A percentile compares a stretch with the other conserved stretches of the same genome.
phyloP scores from a whole-genome alignment of 2,113 vertebrate species.

The Dryoscopus gambensis region DNA sequence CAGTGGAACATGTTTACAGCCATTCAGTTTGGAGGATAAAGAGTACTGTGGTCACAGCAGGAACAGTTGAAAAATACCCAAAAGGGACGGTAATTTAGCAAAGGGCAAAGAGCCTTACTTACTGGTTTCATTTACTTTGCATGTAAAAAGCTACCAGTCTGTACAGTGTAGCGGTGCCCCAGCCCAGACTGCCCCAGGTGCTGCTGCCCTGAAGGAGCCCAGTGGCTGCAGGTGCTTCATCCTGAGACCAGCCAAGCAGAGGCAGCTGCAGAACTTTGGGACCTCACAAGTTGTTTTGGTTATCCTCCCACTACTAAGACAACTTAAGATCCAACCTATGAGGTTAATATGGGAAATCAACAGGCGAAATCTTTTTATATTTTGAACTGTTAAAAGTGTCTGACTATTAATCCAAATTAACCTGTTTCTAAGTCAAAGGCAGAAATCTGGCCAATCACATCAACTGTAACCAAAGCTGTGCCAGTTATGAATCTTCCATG shows the following conservation, averaged over 20 bases:
- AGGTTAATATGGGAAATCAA: not conserved
- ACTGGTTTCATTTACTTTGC: not conserved
- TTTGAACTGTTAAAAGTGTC: not conserved
- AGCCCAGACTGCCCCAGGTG: accelerated
- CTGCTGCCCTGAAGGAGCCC: not conserved
- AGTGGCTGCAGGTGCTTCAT: not conserved
- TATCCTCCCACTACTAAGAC: not conserved
- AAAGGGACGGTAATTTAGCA: not conserved
- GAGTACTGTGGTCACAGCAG: not conserved
- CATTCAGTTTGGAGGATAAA: not conserved
- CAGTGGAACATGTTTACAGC: not conserved
- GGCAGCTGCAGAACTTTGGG: not conserved
- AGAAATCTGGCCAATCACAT: not conserved
- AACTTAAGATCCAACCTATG: not conserved
- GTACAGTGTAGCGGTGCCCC: accelerated
- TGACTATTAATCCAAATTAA: not conserved
- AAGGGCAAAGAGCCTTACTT: not conserved
- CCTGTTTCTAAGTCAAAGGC: not conserved
- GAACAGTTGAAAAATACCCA: not conserved
- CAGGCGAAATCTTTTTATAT: not conserved
- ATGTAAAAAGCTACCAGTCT: not conserved
- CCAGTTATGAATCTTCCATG: not conserved
- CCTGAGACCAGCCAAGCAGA: not conserved
- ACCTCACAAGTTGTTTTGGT: not conserved
- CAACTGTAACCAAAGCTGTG: not conserved